phyloP scores from a whole-genome alignment of 2,113 vertebrate genomes.

The Turdus rufiventris region DNA sequence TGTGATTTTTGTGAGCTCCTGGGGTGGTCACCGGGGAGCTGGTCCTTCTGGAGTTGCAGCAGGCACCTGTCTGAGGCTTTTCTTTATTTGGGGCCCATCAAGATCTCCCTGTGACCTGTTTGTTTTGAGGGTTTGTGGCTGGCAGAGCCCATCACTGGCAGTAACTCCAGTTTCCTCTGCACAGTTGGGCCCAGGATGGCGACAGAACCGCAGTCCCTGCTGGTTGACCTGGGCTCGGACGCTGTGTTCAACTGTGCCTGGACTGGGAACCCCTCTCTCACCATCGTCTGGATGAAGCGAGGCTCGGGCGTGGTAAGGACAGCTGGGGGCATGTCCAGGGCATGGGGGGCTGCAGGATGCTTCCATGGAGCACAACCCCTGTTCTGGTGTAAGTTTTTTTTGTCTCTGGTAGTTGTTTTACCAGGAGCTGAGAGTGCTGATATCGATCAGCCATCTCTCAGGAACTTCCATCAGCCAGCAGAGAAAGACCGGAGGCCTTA shows the following conservation, averaged over 20 bases:
- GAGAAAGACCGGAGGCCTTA: too few relatives aligned
- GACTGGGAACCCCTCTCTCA: conserved; percentile 96
- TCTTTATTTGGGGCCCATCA: background rate
- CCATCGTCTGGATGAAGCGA: conserved; percentile 99
- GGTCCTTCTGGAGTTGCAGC: background rate
- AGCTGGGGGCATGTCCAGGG: background rate
- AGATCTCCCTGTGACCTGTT: background rate
- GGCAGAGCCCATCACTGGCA: background rate
- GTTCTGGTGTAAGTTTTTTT: too few relatives aligned
- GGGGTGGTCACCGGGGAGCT: background rate
- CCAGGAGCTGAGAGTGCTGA: too few relatives aligned
- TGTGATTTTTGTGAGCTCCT: rapidly evolving
- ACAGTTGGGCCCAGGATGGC: conserved; percentile 94
- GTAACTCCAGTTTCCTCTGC: background rate
- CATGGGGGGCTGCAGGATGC: background rate
- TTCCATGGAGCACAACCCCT: background rate
- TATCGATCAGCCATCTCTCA: too few relatives aligned
- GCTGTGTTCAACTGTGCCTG: conserved; percentile 95
- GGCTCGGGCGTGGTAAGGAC: conserved; percentile 92
- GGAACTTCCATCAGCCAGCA: too few relatives aligned
- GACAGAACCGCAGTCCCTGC: conserved; percentile 90
- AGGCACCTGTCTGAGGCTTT: background rate
- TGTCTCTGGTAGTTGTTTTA: too few relatives aligned
- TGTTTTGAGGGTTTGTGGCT: background rate
- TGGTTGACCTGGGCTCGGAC: conserved; percentile 92